phyloP scores from a whole-genome alignment of 2,113 vertebrate genomes.

The Phycodurus eques region DNA sequence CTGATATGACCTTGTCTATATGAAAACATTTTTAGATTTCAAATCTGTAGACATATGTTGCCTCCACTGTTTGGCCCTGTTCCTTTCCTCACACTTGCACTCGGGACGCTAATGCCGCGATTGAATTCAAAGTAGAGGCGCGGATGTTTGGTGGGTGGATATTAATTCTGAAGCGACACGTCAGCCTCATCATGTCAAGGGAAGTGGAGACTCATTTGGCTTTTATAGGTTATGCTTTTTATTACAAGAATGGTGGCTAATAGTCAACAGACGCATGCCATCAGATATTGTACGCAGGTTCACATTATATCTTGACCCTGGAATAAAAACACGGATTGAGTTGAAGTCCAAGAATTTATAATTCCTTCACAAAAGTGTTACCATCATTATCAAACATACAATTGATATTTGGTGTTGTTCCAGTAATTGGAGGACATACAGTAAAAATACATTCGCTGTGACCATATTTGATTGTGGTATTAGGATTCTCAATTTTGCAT shows the following conservation, averaged over 20 bases:
- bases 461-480: not conserved
- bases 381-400: not conserved
- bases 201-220: constrained; percentile 10
- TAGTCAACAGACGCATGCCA: not conserved
- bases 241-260: constrained; percentile 5
- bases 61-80: not conserved
- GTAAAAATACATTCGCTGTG: not conserved
- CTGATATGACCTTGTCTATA: not conserved
- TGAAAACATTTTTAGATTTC: not conserved
- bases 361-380: not conserved
- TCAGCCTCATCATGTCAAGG: constrained; percentile 7
- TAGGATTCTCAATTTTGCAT: not conserved
- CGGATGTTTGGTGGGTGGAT: constrained; percentile 8
- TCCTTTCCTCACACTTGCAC: constrained; percentile 21
- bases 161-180: not conserved
- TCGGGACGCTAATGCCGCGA: constrained; percentile 44
- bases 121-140: constrained; percentile 39
- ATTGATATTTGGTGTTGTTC: not conserved
- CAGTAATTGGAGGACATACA: not conserved
- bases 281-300: not conserved
- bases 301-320: constrained; percentile 2
- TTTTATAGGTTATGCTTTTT: not conserved
- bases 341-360: not conserved
- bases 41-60: not conserved
- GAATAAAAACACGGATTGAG: not conserved